Evolutionary conservation across 1,140 invertebrate species (phyloP), one percentile per base, ranked within the genome.

Genomic region (Listronotus oregonensis): DNA sequence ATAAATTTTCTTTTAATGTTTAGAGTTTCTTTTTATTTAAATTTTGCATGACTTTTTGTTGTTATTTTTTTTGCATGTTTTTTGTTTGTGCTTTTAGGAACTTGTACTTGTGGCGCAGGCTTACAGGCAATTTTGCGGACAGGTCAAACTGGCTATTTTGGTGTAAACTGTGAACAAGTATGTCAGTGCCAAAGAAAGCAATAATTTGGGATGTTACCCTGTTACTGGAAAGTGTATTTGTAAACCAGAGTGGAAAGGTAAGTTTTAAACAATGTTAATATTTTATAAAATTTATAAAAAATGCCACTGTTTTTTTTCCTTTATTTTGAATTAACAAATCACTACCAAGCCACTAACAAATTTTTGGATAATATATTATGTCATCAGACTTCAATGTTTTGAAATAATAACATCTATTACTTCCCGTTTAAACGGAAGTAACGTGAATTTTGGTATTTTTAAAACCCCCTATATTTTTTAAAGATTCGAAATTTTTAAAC

Each of bases 61-160:
- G 9, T 46, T 4, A 8, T 14, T 37, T 34, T 12, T 51, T 55
- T 70, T 73, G 62, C 61, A 69, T 72, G 67, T 69, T 61, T 66
- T 27, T 66, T 66, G 69, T 61, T 64, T 31, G 57, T 73, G 37
- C 73, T 71, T 75, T 27, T 72, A 90, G 94, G 94, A 61, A 84
- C 84, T 59, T 98, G 96, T 78, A 88, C 87, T 34, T 98, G 97
- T 83, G 85, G 89, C 0, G 84, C 94, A 40, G 96, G 96, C 7
- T 97, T 85, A 87, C 79, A 46, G 95, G 95, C 10, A 85, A 11
- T 82, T 85, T 50, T 99, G 96, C 78, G 69, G 80, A 85, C 43
- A 85, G 83, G 93, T 78, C 79, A 85, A 9, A 73, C 79, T 3
- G 88, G 88, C 51, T 82, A 69, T 58, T 95, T 89, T 75, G 93